Conservation (phyloP, 2,888 invertebrate genomes). For the Leptopilina drosophilae region DNA sequence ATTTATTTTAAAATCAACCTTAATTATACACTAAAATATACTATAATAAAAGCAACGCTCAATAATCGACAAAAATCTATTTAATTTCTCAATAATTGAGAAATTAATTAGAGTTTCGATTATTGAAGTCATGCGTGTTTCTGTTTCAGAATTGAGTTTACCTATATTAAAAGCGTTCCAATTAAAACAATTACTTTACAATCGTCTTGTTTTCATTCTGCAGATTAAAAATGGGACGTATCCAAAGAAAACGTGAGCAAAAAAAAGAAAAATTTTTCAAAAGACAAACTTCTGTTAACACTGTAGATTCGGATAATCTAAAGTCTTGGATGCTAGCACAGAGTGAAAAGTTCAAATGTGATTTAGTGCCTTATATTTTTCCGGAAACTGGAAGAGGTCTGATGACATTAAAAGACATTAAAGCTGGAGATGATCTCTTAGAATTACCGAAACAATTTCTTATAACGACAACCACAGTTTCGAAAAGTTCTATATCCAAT, state of each 20-base stretch:
- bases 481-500: constrained; percentile 64
- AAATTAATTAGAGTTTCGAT: too few species aligned
- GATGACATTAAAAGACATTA: constrained; percentile 75
- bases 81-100: too few species aligned
- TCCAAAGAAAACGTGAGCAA: constrained; percentile 65
- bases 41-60: too few species aligned
- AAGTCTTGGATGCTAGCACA: constrained; percentile 65
- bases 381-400: constrained; percentile 86
- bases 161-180: neutral
- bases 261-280: constrained; percentile 58
- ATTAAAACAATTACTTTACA: neutral
- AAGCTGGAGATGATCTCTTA: constrained; percentile 78
- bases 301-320: constrained; percentile 51
- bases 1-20: too few species aligned
- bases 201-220: constrained; percentile 1
- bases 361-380: constrained; percentile 77
- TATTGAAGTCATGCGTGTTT: neutral
- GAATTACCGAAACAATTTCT: constrained; percentile 79
- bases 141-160: constrained; percentile 1
- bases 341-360: constrained; percentile 59
- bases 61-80: too few species aligned
- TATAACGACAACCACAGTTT: constrained; percentile 77
- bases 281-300: constrained; percentile 8
- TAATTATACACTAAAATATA: too few species aligned
- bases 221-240: constrained; percentile 67